Conservation (phyloP, 2,113 vertebrate species). For the Coptodon bakossiorum region DNA sequence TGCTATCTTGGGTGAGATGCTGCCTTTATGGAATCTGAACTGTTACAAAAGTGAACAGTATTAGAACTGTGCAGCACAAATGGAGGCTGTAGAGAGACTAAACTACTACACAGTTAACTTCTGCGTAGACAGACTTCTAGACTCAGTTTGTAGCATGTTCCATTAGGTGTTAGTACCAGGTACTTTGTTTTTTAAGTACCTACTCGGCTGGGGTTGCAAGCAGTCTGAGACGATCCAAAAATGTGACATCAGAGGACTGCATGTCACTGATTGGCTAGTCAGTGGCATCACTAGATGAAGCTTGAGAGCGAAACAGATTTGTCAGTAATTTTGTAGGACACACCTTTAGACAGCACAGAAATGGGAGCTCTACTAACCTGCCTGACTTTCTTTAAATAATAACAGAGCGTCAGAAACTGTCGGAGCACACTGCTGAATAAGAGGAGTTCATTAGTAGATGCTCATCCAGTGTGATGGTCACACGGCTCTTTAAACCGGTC, state of each 20-base stretch:
- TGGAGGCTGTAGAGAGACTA: background rate
- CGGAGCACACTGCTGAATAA: background rate
- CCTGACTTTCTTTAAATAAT: background rate
- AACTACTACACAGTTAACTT: background rate
- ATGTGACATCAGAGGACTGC: background rate
- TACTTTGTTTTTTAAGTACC: background rate
- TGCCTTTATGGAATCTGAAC: background rate
- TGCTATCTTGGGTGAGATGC: background rate
- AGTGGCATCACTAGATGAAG: background rate
- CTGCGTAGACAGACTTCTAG: fast-evolving
- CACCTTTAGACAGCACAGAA: background rate
- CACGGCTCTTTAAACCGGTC: background rate
- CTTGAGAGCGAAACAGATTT: background rate
- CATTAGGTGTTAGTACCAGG: background rate
- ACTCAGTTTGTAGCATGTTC: background rate
- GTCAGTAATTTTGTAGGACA: background rate
- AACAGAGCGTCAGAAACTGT: background rate
- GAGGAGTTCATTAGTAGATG: background rate
- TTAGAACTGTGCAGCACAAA: background rate
- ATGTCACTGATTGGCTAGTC: background rate
- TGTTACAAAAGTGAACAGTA: background rate
- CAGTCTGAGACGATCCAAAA: background rate
- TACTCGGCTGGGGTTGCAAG: background rate
- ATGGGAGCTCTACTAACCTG: background rate
- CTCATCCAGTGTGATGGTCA: background rate